phyloP scores from a whole-genome alignment of 2,113 vertebrate species.

The human region GRCh38 chr5:1750501-1751000 shows the following conservation, averaged over 20 bases:
- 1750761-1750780: fast-evolving
- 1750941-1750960: not conserved
- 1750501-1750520: no score
- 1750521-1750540: no score
- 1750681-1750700: not conserved
- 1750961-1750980: not conserved
- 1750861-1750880: no score
- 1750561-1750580: no score
- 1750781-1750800: not conserved
- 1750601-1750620: no score
- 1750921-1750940: not conserved
- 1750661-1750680: fast-evolving
- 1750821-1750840: not conserved
- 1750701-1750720: not conserved
- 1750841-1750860: not conserved
- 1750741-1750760: not conserved
- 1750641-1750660: not conserved
- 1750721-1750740: not conserved
- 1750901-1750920: no score
- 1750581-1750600: no score
- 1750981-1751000: not conserved
- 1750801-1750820: not conserved
- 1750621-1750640: not conserved
- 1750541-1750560: no score
- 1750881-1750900: no score